These are phyloP conservation scores for Lepidonotus clava DNA, from an alignment of 2,888 invertebrate species.

Conservation along the genomic window DNA sequence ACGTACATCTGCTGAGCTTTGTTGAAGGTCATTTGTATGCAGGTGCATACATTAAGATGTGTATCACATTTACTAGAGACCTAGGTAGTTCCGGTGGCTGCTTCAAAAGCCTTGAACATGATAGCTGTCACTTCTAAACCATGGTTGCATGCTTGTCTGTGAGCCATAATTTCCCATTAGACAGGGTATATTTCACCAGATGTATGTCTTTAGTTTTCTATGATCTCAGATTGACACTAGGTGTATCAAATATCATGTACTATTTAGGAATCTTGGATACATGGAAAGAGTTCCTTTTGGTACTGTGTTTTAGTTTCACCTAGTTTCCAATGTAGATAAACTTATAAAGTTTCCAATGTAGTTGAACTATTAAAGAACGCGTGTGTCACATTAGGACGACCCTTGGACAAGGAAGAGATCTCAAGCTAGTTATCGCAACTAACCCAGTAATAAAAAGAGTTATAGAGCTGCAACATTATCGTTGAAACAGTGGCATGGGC, in stretches of 20 bases:
- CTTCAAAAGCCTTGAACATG: not conserved
- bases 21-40: not conserved
- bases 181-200: not conserved
- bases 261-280: not conserved
- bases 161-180: not conserved
- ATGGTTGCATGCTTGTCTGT: not conserved
- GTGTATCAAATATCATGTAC: not conserved
- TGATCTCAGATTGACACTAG: constrained; percentile 25
- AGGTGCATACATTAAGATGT: not conserved
- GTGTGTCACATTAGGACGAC: not conserved
- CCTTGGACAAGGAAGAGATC: constrained; percentile 9
- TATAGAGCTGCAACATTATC: not conserved
- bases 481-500: not conserved
- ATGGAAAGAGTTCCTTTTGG: not conserved
- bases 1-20: not conserved
- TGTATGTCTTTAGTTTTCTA: constrained; percentile 12
- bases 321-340: not conserved
- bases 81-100: not conserved
- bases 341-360: not conserved
- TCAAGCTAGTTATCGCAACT: not conserved
- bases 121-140: not conserved
- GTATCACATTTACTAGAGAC: not conserved
- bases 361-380: not conserved
- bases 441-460: not conserved
- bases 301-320: not conserved